Percentiles rank a stretch among this genome's conserved stretches.
phyloP scores from a whole-genome alignment of 2,113 vertebrate genomes.

The Theristicus caerulescens region DNA sequence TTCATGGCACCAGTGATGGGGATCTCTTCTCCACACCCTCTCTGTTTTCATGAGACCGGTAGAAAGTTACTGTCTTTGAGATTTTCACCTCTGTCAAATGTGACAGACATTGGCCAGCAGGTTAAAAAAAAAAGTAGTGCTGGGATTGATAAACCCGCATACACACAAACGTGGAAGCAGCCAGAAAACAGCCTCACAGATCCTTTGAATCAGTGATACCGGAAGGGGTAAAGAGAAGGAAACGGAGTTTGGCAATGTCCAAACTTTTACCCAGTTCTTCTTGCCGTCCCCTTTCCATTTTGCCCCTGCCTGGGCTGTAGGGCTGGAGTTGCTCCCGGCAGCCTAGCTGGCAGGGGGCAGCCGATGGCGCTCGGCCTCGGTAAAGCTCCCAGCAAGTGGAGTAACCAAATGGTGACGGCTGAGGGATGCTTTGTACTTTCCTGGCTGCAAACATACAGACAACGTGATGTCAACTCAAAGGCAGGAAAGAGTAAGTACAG shows the following conservation, averaged over 20 bases:
- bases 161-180: background rate
- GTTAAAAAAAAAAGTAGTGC: background rate
- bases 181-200: background rate
- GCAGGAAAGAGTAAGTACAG: background rate
- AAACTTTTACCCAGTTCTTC: background rate
- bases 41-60: background rate
- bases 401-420: background rate
- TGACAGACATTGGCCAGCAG: background rate
- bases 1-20: background rate
- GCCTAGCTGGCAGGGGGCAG: background rate
- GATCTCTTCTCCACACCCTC: background rate
- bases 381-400: background rate
- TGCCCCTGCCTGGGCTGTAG: background rate
- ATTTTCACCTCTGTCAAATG: background rate
- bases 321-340: background rate
- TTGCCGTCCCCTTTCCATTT: background rate
- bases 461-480: background rate
- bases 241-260: background rate
- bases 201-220: background rate
- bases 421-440: background rate
- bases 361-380: accelerated
- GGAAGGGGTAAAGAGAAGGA: background rate
- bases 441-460: background rate
- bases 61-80: background rate
- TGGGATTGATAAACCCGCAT: background rate